A percentile compares a stretch with the other conserved stretches of the same genome.
Evolutionary conservation across 2,888 invertebrate genomes (phyloP).

Genomic region (Priocnemis perturbator): DNA sequence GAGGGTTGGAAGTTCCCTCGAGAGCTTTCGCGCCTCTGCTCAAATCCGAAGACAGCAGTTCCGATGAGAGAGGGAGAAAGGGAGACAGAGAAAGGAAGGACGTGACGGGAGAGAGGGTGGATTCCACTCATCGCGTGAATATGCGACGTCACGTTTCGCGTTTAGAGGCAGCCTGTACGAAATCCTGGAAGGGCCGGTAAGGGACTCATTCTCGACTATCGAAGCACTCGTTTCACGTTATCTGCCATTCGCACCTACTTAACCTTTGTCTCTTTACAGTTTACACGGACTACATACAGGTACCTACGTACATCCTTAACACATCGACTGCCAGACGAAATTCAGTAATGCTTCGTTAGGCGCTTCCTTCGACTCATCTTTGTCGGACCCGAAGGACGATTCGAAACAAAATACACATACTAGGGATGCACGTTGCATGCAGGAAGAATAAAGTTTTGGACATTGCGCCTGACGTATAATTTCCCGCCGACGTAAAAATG

Average conservation of each 20-base stretch:
- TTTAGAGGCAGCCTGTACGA: constrained; percentile 32
- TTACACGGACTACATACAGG: too few relatives aligned
- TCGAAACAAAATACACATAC: too few relatives aligned
- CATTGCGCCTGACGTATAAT: too few relatives aligned
- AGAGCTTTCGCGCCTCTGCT: constrained; percentile 4
- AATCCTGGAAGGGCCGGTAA: constrained; percentile 24
- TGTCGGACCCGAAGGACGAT: too few relatives aligned
- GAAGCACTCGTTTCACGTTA: constrained; percentile 3
- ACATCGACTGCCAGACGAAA: too few relatives aligned
- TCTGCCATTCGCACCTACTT: constrained; percentile 7
- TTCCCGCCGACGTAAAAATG: too few relatives aligned
- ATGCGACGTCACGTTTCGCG: constrained; percentile 53
- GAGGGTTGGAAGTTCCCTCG: not conserved
- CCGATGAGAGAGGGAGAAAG: not conserved
- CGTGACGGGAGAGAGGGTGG: not conserved
- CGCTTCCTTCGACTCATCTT: too few relatives aligned
- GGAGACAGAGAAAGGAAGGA: not conserved
- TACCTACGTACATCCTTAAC: too few relatives aligned
- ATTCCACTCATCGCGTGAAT: constrained; percentile 25
- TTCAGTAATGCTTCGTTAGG: too few relatives aligned
- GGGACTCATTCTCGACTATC: constrained; percentile 23
- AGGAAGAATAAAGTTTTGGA: too few relatives aligned
- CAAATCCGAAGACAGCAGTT: constrained; percentile 2
- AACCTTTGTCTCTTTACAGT: not conserved
- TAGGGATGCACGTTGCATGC: too few relatives aligned